Evolutionary conservation across 2,888 invertebrate genomes (phyloP), one percentile per base, ranked within the genome.

Genomic region (Empis stercorea): DNA sequence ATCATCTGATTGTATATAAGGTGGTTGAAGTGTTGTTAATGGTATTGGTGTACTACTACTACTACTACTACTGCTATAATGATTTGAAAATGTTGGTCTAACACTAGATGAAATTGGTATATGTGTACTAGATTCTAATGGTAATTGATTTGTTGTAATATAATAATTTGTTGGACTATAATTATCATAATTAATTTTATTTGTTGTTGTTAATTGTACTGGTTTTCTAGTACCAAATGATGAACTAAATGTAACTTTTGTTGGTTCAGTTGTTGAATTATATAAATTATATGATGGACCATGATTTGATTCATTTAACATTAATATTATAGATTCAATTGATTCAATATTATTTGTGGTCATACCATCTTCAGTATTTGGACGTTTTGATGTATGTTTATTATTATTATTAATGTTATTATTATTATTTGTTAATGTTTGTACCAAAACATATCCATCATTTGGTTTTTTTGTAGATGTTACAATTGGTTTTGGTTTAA

Each of bases 321-420:
- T 78, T 55, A 80, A 73, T 48, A 81, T 73, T 6, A 82, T 81
- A 43, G 80, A 74, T 15, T 75, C 73, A 44, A 76, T 72, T 1
- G 76, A 74, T 50, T 74, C 72, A 36, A 73, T 76, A 42, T 68
- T 65, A 51, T 54, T 53, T 9, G 59, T 61, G 49, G 47, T 48
- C 30, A 52, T 48, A 3, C 40, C 37, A 15, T 48, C 45, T 36
- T 43, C 40, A 5, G 30, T 39, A 11, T 42, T 64, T 62, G 38
- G 65, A 61, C 51, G 59, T 37, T 52, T 52, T 3, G 43, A 43
- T 59, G 9, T 51, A 48, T 13, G n/a, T 45, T 49, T 47, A 44
- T 16, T 44, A 20, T 27, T 30, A n/a, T n/a, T n/a, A n/a, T n/a
- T n/a, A n/a, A n/a, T n/a, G n/a, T 49, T 47, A 44, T 16, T 44